These are phyloP conservation scores for Hoplostethus mediterraneus DNA, from an alignment of 2,797 vertebrate species.

Conservation along the genomic window DNA sequence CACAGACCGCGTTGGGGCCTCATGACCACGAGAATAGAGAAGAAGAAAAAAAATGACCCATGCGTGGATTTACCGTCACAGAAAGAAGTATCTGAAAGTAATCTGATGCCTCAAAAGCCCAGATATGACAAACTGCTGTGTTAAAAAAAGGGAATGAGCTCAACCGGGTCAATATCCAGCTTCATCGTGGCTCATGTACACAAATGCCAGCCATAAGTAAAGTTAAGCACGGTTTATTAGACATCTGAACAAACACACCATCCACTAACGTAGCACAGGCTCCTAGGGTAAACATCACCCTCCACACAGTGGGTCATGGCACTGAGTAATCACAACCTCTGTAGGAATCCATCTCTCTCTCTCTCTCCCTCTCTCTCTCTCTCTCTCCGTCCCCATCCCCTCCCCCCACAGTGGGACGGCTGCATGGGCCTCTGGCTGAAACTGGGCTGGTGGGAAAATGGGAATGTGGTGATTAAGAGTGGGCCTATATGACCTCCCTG, in stretches of 20 bases:
- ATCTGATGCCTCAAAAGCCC: slow-evolving; percentile 27
- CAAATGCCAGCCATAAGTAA: slow-evolving; percentile 13
- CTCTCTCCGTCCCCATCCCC: slow-evolving; percentile 33
- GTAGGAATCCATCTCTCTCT: slow-evolving; percentile 46
- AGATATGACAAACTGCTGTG: background rate
- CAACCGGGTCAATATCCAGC: slow-evolving; percentile 12
- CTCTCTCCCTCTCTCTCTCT: slow-evolving; percentile 29
- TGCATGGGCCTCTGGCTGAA: slow-evolving; percentile 67
- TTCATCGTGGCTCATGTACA: slow-evolving; percentile 12
- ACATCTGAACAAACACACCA: slow-evolving; percentile 15
- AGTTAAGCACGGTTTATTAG: slow-evolving; percentile 13
- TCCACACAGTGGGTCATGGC: slow-evolving; percentile 28
- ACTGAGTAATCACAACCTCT: slow-evolving; percentile 45
- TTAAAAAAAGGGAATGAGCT: slow-evolving; percentile 28
- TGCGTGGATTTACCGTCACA: slow-evolving; percentile 8
- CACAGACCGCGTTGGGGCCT: slow-evolving; percentile 36
- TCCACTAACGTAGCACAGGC: background rate
- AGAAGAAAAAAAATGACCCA: slow-evolving; percentile 29
- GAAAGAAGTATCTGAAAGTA: slow-evolving; percentile 19
- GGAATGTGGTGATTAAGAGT: slow-evolving; percentile 85
- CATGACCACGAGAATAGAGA: slow-evolving; percentile 41
- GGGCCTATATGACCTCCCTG: slow-evolving; percentile 86
- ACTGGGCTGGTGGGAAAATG: slow-evolving; percentile 85
- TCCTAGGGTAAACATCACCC: slow-evolving; percentile 18
- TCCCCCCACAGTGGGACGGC: slow-evolving; percentile 49